A percentile compares a stretch with the other conserved stretches of the same genome.
phyloP scores from a whole-genome alignment of 2,113 vertebrate species.

The Sakesphorus luctuosus region DNA sequence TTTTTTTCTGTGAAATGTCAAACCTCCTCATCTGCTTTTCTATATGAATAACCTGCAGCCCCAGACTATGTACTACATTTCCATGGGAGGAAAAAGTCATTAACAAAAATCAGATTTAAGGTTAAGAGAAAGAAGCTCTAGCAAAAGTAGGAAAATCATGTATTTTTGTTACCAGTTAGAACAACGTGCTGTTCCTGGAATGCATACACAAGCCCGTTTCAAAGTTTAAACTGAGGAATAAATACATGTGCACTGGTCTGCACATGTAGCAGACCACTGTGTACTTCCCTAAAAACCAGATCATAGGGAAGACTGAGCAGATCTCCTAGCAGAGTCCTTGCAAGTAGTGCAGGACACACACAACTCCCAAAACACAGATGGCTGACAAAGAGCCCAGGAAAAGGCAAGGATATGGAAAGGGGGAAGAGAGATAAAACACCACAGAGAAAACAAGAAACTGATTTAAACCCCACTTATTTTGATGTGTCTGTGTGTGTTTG shows the following conservation, averaged over 20 bases:
- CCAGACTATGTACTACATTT: neutral
- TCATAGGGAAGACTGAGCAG: accelerated
- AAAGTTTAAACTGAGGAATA: neutral
- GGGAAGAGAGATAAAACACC: neutral
- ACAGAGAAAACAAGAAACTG: neutral
- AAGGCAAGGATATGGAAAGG: neutral
- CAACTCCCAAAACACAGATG: neutral
- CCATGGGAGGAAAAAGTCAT: neutral
- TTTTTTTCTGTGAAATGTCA: slow-evolving; percentile 9
- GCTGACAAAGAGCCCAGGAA: neutral
- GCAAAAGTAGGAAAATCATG: neutral
- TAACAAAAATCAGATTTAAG: slow-evolving; percentile 28
- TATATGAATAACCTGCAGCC: neutral
- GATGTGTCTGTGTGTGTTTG: no score
- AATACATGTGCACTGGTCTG: no score
- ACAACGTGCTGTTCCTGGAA: slow-evolving; percentile 26
- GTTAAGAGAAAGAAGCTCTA: slow-evolving; percentile 29
- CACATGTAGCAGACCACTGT: neutral
- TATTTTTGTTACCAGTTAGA: slow-evolving; percentile 18
- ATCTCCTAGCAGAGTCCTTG: neutral
- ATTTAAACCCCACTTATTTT: neutral
- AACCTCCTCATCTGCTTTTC: neutral
- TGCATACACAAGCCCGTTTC: neutral
- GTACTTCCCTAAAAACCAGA: neutral
- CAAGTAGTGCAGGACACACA: neutral